These are phyloP conservation scores for Salticus scenicus DNA, from an alignment of 2,888 invertebrate species.

Conservation along the genomic window DNA sequence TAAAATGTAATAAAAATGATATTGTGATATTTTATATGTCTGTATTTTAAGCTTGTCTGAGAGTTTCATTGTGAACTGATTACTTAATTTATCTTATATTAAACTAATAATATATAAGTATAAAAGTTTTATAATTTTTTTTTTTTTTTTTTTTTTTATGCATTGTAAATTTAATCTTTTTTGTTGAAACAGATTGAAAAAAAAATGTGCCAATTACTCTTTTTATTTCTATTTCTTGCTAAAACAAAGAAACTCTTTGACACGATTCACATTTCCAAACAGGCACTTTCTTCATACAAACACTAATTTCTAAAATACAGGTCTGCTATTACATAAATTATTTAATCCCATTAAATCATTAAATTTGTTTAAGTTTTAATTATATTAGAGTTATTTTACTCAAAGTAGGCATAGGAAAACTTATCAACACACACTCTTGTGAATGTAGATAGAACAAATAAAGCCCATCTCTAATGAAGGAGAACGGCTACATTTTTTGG, in stretches of 20 bases:
- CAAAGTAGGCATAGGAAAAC: constrained; percentile 4
- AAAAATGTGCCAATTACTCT: constrained; percentile 10
- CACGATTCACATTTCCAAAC: constrained; percentile 11
- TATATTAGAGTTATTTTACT: not conserved
- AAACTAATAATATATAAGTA: not conserved
- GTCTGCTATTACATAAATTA: not conserved
- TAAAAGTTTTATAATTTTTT: not conserved
- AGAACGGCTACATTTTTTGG: constrained; percentile 1
- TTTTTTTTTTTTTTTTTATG: not conserved
- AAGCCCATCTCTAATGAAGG: not conserved
- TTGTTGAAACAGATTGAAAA: not conserved
- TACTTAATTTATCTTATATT: not conserved
- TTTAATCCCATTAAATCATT: not conserved
- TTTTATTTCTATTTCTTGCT: not conserved
- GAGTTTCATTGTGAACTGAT: constrained; percentile 14
- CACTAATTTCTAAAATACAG: not conserved
- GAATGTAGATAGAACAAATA: constrained; percentile 15
- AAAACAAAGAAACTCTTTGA: constrained; percentile 12
- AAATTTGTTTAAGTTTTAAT: not conserved
- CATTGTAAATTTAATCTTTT: not conserved
- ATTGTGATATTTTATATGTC: constrained; percentile 26
- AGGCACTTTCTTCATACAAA: constrained; percentile 11
- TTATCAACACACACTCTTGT: constrained; percentile 19
- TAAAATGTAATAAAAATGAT: constrained; percentile 59
- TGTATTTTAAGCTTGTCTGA: constrained; percentile 17